Conservation (phyloP, 2,113 vertebrate species). For the Crotalus viridis region DNA sequence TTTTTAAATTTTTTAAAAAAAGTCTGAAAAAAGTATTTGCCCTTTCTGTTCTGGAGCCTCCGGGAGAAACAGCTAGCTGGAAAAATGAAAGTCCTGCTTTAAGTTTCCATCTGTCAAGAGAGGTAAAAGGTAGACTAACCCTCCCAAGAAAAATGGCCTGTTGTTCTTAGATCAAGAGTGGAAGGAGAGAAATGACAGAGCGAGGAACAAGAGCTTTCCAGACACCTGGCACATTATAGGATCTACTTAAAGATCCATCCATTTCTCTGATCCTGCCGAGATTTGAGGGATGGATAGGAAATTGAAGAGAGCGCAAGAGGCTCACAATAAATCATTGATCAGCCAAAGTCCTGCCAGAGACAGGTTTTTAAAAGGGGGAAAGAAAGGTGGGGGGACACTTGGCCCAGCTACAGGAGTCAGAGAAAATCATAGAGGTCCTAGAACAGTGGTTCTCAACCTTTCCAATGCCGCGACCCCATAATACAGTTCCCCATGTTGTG, state of each 20-base stretch:
- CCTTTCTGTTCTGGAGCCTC: not conserved
- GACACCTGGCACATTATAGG: slow-evolving; percentile 17
- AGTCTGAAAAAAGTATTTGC: not conserved
- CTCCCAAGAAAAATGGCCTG: slow-evolving; percentile 8
- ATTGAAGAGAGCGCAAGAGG: slow-evolving; percentile 55
- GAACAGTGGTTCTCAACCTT: too few relatives aligned
- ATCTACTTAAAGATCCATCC: slow-evolving; percentile 21
- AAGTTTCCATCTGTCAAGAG: not conserved
- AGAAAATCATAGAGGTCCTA: not conserved
- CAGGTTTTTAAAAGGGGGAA: slow-evolving; percentile 5
- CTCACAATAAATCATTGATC: slow-evolving; percentile 20
- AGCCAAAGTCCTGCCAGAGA: not conserved
- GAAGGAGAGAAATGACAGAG: slow-evolving; percentile 26
- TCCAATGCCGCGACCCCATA: too few relatives aligned
- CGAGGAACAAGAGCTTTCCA: slow-evolving; percentile 1
- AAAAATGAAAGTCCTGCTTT: not conserved
- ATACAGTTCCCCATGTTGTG: too few relatives aligned
- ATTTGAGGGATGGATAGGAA: slow-evolving; percentile 49
- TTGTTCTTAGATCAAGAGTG: slow-evolving; percentile 37
- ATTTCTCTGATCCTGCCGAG: slow-evolving; percentile 14
- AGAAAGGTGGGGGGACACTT: not conserved
- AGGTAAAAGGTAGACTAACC: not conserved
- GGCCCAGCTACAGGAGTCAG: not conserved
- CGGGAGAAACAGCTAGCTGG: too few relatives aligned
- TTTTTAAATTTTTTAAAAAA: too few relatives aligned